These are phyloP conservation scores for Brenthis ino DNA, from an alignment of 2,888 invertebrate species.

Conservation along the genomic window DNA sequence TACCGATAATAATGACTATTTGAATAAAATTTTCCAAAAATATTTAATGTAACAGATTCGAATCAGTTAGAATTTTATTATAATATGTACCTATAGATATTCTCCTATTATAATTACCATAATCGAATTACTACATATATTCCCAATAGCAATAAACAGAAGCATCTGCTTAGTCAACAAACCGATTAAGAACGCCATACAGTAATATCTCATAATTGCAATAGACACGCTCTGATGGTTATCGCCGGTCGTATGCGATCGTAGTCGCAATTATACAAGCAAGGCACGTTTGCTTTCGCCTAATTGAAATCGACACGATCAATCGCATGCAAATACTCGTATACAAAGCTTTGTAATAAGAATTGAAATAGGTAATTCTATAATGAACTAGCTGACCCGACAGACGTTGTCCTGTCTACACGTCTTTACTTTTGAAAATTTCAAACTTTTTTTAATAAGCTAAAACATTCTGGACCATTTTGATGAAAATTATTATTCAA, in stretches of 20 bases:
- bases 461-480: too few species aligned
- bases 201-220: conserved; percentile 42
- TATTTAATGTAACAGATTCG: too few species aligned
- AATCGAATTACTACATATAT: conserved; percentile 8
- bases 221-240: conserved; percentile 41
- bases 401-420: too few species aligned
- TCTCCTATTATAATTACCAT: conserved; percentile 2
- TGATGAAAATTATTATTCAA: too few species aligned
- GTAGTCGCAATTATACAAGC: conserved; percentile 56
- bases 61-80: too few species aligned
- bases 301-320: conserved; percentile 59
- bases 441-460: too few species aligned
- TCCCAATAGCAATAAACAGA: conserved; percentile 20
- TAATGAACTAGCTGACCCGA: too few species aligned
- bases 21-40: too few species aligned
- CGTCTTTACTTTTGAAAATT: too few species aligned
- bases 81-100: neutral
- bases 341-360: conserved; percentile 12
- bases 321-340: conserved; percentile 38
- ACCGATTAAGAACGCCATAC: conserved; percentile 27
- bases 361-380: neutral
- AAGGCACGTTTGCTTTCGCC: conserved; percentile 54
- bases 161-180: conserved; percentile 26
- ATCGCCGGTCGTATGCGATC: conserved; percentile 40
- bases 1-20: too few species aligned